Conservation (phyloP, 53 echinoderm and acorn worm species). For the Actinopyga echinites region DNA sequence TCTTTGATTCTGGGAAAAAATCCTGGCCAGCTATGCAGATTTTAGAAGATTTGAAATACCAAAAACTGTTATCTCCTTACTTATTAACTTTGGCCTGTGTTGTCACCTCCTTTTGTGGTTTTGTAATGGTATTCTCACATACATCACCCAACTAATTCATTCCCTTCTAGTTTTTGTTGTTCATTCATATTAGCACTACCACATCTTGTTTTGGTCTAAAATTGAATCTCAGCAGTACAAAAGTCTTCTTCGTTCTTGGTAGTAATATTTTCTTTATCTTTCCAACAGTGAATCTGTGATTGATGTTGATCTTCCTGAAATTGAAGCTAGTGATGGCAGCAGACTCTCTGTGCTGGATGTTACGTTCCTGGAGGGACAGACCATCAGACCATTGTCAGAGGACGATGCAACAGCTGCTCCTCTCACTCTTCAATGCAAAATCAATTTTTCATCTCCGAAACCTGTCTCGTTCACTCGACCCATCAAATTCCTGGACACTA, state of each 20-base stretch:
- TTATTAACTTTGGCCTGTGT: no score
- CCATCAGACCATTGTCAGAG: constrained; percentile 77
- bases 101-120: no score
- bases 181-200: no score
- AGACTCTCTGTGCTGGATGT: constrained; percentile 80
- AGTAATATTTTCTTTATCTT: background rate
- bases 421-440: constrained; percentile 76
- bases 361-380: constrained; percentile 90
- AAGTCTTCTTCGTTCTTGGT: background rate
- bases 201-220: no score
- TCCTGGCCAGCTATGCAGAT: no score
- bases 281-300: constrained; percentile 75
- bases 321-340: constrained; percentile 94
- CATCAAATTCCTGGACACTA: constrained; percentile 89
- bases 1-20: no score
- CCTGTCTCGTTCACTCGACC: constrained; percentile 95
- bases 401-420: constrained; percentile 85
- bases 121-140: no score
- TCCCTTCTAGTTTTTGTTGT: no score
- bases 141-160: no score
- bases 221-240: background rate
- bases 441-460: constrained; percentile 90
- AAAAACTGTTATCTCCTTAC: no score
- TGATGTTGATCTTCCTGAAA: constrained; percentile 94
- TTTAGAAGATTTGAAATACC: no score